Evolutionary conservation across 1,140 invertebrate genomes (phyloP).

Genomic region (Adelges cooleyi): DNA sequence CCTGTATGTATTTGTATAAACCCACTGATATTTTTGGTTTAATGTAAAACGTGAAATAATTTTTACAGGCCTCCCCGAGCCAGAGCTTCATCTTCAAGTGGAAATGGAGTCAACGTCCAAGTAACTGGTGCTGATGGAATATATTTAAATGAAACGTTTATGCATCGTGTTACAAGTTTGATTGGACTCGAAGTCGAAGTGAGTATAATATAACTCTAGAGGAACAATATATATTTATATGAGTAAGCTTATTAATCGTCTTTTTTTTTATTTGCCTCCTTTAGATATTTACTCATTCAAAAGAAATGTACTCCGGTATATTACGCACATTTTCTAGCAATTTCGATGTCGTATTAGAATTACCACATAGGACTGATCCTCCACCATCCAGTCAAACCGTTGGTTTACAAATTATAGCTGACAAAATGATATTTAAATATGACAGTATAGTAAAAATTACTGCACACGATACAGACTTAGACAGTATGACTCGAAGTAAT

Average conservation of each 20-base stretch:
- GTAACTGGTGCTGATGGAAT: constrained; percentile 54
- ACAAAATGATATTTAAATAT: constrained; percentile 74
- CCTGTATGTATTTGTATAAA: too few species aligned
- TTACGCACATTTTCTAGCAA: constrained; percentile 74
- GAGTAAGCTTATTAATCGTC: neutral
- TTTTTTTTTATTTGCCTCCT: constrained; percentile 31
- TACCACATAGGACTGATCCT: constrained; percentile 66
- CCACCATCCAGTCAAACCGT: constrained; percentile 46
- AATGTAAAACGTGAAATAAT: too few species aligned
- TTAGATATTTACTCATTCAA: constrained; percentile 63
- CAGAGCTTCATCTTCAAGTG: constrained; percentile 22
- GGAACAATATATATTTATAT: neutral
- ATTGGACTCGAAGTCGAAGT: constrained; percentile 69
- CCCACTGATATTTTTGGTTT: too few species aligned
- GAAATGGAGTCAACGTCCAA: constrained; percentile 7
- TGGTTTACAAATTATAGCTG: constrained; percentile 51
- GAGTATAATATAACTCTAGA: constrained; percentile 29
- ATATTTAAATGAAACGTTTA: constrained; percentile 74
- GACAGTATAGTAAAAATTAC: constrained; percentile 68
- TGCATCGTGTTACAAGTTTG: constrained; percentile 70
- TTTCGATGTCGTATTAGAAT: constrained; percentile 71
- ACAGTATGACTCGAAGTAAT: constrained; percentile 67
- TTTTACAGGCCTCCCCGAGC: constrained; percentile 12
- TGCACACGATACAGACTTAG: constrained; percentile 70
- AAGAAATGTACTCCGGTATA: constrained; percentile 70